A percentile compares a stretch with the other conserved stretches of the same genome.
These are phyloP conservation scores for Pantherophis vulpinus DNA, from an alignment of 2,797 vertebrate genomes.

Conservation along the genomic window DNA sequence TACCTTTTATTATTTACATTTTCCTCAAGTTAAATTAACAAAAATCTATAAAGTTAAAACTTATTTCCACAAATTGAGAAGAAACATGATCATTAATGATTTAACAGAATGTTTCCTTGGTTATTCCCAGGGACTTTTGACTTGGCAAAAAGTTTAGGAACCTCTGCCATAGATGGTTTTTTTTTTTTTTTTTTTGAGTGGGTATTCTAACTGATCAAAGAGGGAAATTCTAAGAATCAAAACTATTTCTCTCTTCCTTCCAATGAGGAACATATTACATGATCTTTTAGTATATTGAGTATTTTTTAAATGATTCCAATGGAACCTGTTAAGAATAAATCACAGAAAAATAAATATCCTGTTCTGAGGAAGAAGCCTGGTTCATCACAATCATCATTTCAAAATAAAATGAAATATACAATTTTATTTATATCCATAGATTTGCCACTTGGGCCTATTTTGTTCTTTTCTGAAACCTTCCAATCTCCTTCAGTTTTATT, in stretches of 20 bases:
- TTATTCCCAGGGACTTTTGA: neutral
- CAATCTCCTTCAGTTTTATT: neutral
- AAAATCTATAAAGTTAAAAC: neutral
- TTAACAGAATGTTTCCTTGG: neutral
- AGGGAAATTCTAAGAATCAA: neutral
- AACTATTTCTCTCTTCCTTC: neutral
- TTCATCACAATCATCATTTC: neutral
- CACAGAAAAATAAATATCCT: neutral
- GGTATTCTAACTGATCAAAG: neutral
- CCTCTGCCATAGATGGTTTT: neutral
- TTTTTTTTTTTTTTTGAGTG: neutral
- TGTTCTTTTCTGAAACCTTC: neutral
- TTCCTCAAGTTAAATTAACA: neutral
- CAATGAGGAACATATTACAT: neutral
- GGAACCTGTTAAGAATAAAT: neutral
- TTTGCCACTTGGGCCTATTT: neutral
- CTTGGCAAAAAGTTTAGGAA: neutral
- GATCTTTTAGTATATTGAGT: neutral
- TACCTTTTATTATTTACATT: neutral
- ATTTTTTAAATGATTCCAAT: neutral
- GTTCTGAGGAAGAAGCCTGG: neutral
- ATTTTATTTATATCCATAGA: slow-evolving; percentile 1
- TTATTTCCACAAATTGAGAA: neutral
- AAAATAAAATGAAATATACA: slow-evolving; percentile 9
- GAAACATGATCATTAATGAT: neutral